Evolutionary conservation across 2,113 vertebrate species (phyloP), one percentile per base, ranked within the genome.

Genomic region (Festucalex cinctus): DNA sequence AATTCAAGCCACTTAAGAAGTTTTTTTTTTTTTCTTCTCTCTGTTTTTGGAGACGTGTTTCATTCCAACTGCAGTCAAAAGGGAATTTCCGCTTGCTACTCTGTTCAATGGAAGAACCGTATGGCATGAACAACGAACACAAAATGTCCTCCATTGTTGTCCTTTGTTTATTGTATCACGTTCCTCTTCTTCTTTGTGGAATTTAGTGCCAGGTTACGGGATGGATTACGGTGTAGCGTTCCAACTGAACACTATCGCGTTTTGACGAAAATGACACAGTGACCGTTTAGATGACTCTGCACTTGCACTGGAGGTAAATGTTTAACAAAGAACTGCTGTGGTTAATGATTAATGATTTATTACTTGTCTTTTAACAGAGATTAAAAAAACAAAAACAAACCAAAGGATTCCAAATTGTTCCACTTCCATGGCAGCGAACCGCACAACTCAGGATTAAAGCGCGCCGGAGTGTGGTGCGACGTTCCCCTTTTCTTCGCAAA

Each of bases 401-500:
- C 6, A n/a, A 24, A 43, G 60, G 60, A 62, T 62, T 43, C 22
- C 60, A 62, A 24, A 43, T 43, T 53, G 46, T 13, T 63, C 24
- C 75, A 20, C 66, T 78, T 68, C 58, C 63, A 71, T 59, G 39
- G 64, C 65, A 58, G 48, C 65, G 63, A 28, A 44, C 70, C 46
- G 57, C 68, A 36, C 32, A n/a, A 60, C 59, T 61, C 22, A 73
- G 78, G 57, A 80, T 69, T 82, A 76, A 86, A 70, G 56, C 58
- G 54, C 69, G 3, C 70, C 62, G 57, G 72, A 26, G 78, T 90
- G 84, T 68, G 88, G 87, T 83, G 84, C 44, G 62, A 71, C 76
- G 49, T 75, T 62, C 79, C 69, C 41, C 39, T 46, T 61, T 39
- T 80, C 76, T 57, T 57, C 84, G 81, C 90, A 91, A 91, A 95